phyloP scores from a whole-genome alignment of 1,140 invertebrate genomes.

The Rhyacophila brunnea region DNA sequence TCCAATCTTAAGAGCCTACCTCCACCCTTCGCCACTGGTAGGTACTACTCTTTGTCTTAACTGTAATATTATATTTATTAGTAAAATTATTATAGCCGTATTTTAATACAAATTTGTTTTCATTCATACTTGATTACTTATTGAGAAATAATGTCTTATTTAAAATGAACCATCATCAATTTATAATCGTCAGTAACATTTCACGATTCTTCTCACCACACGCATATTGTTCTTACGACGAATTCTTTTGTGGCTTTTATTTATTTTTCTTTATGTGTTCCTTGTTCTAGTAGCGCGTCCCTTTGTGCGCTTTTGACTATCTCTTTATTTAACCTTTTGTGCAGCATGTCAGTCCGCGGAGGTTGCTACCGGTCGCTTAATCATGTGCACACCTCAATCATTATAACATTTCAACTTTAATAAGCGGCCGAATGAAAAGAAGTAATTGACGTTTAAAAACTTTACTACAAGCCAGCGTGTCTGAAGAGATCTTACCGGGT shows the following conservation, averaged over 20 bases:
- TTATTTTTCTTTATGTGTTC: neutral
- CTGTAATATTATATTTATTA: too few species aligned
- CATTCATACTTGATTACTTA: too few species aligned
- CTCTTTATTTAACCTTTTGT: constrained; percentile 15
- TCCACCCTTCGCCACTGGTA: too few species aligned
- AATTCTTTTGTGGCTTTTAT: neutral
- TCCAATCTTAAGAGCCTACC: too few species aligned
- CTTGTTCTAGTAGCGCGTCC: constrained; percentile 10
- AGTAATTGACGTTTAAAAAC: constrained; percentile 26
- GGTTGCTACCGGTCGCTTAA: constrained; percentile 16
- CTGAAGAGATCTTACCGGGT: neutral
- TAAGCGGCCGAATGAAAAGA: constrained; percentile 17
- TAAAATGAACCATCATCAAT: too few species aligned
- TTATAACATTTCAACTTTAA: constrained; percentile 25
- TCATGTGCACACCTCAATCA: constrained; percentile 18
- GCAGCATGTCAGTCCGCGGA: constrained; percentile 5
- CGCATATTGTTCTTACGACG: neutral
- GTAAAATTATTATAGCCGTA: too few species aligned
- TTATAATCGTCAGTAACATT: too few species aligned
- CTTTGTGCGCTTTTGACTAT: constrained; percentile 5
- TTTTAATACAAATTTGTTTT: too few species aligned
- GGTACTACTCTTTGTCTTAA: too few species aligned
- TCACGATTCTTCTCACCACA: too few species aligned
- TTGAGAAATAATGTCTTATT: too few species aligned
- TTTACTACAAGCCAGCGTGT: constrained; percentile 13